These are phyloP conservation scores for Formicarius rufipectus DNA, from an alignment of 2,113 vertebrate genomes.

Conservation along the genomic window DNA sequence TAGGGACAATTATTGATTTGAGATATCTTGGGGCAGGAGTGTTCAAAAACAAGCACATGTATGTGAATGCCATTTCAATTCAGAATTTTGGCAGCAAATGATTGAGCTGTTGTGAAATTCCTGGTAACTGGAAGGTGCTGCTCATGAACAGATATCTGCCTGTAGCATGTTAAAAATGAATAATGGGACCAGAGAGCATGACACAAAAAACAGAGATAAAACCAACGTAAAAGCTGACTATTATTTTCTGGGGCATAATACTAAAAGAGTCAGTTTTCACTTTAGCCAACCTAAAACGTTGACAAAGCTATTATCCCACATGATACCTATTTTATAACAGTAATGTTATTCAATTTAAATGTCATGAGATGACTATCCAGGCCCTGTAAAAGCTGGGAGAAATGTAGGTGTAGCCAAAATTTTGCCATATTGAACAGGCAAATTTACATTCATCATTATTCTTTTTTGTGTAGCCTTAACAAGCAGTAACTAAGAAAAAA, in stretches of 20 bases:
- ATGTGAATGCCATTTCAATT: neutral
- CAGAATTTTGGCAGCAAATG: neutral
- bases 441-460: neutral
- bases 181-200: neutral
- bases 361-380: neutral
- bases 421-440: neutral
- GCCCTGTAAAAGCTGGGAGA: neutral
- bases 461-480: neutral
- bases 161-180: neutral
- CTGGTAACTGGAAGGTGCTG: neutral
- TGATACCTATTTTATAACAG: neutral
- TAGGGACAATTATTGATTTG: neutral
- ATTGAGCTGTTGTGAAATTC: neutral
- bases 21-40: neutral
- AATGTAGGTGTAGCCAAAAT: neutral
- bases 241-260: neutral
- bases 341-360: neutral
- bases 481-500: slow-evolving; percentile 16
- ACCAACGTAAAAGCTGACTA: neutral
- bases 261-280: neutral
- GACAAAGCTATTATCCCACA: neutral
- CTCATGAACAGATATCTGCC: neutral
- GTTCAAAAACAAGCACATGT: neutral
- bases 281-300: neutral
- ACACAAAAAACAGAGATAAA: neutral